These are phyloP conservation scores for Orestias chungarensis DNA, from an alignment of 2,797 vertebrate genomes.

Conservation along the genomic window DNA sequence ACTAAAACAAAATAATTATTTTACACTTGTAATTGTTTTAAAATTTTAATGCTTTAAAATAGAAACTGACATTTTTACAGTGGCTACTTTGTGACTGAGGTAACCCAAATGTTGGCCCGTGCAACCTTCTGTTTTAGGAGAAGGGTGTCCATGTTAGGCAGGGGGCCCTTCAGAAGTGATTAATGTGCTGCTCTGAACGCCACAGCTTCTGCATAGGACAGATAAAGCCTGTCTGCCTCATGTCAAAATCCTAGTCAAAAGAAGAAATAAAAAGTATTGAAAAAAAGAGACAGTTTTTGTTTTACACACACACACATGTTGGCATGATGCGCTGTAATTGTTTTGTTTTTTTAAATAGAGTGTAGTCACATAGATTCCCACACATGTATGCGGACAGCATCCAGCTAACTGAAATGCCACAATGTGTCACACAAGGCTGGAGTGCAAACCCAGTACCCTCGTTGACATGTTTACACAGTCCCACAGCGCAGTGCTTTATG, in stretches of 20 bases:
- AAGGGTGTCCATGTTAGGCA: slow-evolving; percentile 73
- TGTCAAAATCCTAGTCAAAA: slow-evolving; percentile 35
- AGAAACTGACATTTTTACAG: not conserved
- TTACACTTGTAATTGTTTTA: not conserved
- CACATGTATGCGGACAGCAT: not conserved
- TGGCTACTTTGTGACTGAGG: not conserved
- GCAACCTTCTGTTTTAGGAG: slow-evolving; percentile 35
- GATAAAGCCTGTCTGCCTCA: slow-evolving; percentile 67
- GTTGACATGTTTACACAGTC: slow-evolving; percentile 1
- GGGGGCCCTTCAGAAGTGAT: slow-evolving; percentile 65
- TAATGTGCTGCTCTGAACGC: slow-evolving; percentile 75
- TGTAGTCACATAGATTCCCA: not conserved
- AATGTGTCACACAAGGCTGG: not conserved
- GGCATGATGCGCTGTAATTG: slow-evolving; percentile 39
- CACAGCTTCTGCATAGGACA: slow-evolving; percentile 63
- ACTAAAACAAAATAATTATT: not conserved
- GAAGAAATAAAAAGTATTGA: slow-evolving; percentile 17
- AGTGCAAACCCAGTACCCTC: slow-evolving; percentile 6
- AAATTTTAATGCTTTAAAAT: not conserved
- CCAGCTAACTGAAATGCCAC: not conserved
- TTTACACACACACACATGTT: slow-evolving; percentile 49
- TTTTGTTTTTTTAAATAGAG: slow-evolving; percentile 4
- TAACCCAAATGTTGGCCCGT: not conserved
- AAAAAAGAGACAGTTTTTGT: not conserved
- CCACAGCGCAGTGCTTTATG: not conserved